These are phyloP conservation scores for Pandion haliaetus DNA, from an alignment of 2,113 vertebrate genomes.

Conservation along the genomic window DNA sequence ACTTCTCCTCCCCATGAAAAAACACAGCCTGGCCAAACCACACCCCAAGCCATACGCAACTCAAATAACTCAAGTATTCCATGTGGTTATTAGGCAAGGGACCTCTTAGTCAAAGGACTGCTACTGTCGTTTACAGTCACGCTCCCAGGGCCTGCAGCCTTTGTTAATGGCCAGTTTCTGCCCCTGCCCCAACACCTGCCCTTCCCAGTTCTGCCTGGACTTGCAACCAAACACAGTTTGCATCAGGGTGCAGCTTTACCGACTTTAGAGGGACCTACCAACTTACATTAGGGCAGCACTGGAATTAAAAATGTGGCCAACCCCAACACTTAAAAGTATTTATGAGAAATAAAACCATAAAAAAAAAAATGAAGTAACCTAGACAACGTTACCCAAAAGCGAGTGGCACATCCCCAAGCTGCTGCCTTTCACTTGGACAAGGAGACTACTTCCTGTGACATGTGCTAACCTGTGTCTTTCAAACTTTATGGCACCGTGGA, in stretches of 20 bases:
- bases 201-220: not conserved
- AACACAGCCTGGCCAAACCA: not conserved
- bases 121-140: too few species aligned
- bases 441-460: not conserved
- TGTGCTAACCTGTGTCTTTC: not conserved
- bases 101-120: not conserved
- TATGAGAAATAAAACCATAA: not conserved
- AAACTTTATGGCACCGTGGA: not conserved
- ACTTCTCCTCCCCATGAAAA: not conserved
- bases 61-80: too few species aligned
- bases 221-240: not conserved
- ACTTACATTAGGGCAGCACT: not conserved
- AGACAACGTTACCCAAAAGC: not conserved
- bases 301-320: not conserved
- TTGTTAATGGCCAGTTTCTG: not conserved
- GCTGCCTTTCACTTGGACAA: not conserved
- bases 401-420: not conserved
- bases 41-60: fast-evolving
- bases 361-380: not conserved
- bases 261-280: not conserved
- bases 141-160: not conserved
- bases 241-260: not conserved
- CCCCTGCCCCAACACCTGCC: not conserved
- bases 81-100: not conserved
- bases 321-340: not conserved